Base-by-base conservation (phyloP, 2,797 vertebrate genomes). In the Sebastes hubbsi region DNA sequence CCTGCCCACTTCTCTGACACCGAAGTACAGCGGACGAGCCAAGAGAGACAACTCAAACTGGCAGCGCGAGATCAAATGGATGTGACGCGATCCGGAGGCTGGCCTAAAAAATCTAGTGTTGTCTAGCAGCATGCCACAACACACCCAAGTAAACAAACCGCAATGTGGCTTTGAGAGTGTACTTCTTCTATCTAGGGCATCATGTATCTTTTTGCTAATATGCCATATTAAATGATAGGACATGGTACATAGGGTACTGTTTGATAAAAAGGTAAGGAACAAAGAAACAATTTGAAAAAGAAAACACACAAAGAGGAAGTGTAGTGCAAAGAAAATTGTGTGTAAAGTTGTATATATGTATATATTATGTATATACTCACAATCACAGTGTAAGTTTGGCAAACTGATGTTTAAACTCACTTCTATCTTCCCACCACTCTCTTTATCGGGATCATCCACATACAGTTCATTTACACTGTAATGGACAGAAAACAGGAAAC, bases 381-480 rank as follows among this genome's bases (percentile, higher is more conserved):
- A 83, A 96, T 99, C 98, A 90, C 98, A 99, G 91, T 98, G 96
- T 91, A 99, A 95, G 94, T 97, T 97, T 94, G 98, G 98, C 94
- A 99, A 96, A 94, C 96, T 99, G 96, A 99, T 96, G 96, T 99
- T 99, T 94, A 99, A 95, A 95, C 95, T 98, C 95, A 99, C 98
- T 87, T 99, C 98, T 93, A 99, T 99, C 96, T 99, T 99, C 89
- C 99, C 99, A 86, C 98, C 98, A 78, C 98, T 99, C 95, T 98
- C 96, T 95, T 99, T 99, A 96, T 99, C 99, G 3, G 99, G 98
- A 93, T 99, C 98, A 91, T 99, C 98, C 82, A 99, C 99, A 10
- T 99, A 99, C 8, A 99, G 96, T 92, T 99, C 98, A 70, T 99
- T 99, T 91, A 99, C 98, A 77, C 99, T 99, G 95, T 0, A 66